These are phyloP conservation scores for Drosophila watanabei DNA, from an alignment of 1,140 invertebrate genomes.

Conservation along the genomic window DNA sequence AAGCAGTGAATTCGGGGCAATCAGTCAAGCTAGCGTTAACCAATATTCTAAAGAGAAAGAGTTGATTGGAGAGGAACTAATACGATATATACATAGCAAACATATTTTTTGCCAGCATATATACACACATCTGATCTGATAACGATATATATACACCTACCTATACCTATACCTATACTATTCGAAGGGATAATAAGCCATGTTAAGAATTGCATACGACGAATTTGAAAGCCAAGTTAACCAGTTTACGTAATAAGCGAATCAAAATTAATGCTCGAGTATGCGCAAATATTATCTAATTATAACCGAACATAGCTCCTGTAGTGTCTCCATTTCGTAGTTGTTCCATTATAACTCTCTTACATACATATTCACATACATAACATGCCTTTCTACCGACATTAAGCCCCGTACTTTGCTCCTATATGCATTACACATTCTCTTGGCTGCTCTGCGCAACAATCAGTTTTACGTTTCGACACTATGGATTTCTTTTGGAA, in stretches of 20 bases:
- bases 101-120: conserved; percentile 78
- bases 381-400: conserved; percentile 38
- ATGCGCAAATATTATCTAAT: conserved; percentile 31
- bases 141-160: conserved; percentile 38
- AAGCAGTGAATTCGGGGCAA: conserved; percentile 70
- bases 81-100: conserved; percentile 35
- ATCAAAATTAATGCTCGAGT: conserved; percentile 25
- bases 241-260: conserved; percentile 41
- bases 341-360: conserved; percentile 44
- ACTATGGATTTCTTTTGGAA: conserved; percentile 48
- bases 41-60: conserved; percentile 58
- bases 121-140: conserved; percentile 51
- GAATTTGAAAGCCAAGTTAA: conserved; percentile 78
- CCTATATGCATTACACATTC: conserved; percentile 27
- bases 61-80: conserved; percentile 19
- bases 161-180: conserved; percentile 35
- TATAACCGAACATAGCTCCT: conserved; percentile 37
- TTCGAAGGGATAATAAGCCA: conserved; percentile 36
- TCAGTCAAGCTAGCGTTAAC: conserved; percentile 69
- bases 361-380: conserved; percentile 1
- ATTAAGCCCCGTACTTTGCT: conserved; percentile 35
- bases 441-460: conserved; percentile 52
- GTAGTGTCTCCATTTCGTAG: conserved; percentile 40
- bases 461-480: conserved; percentile 51
- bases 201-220: conserved; percentile 58